These are phyloP conservation scores for Amazona vittata DNA, from an alignment of 2,113 vertebrate genomes.

Conservation along the genomic window DNA sequence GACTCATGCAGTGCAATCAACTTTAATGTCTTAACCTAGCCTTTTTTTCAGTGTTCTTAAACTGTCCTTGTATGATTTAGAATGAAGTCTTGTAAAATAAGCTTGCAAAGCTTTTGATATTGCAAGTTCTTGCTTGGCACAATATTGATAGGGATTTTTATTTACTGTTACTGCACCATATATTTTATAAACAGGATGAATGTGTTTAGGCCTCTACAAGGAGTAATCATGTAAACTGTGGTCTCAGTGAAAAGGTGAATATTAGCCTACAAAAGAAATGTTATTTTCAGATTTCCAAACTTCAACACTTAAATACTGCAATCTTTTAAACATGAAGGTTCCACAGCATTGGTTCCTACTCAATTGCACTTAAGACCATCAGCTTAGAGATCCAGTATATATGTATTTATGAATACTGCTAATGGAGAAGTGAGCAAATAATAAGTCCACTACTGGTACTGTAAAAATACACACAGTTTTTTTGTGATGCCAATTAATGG, in stretches of 20 bases:
- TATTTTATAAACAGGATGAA: background rate
- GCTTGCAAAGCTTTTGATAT: background rate
- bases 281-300: background rate
- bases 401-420: background rate
- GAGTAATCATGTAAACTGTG: background rate
- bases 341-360: background rate
- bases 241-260: background rate
- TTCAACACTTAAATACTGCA: fast-evolving
- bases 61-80: background rate
- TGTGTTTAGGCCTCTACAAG: background rate
- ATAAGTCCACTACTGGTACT: background rate
- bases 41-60: background rate
- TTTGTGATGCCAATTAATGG: background rate
- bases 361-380: background rate
- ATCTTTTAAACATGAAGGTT: background rate
- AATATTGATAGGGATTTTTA: background rate
- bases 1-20: background rate
- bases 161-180: background rate
- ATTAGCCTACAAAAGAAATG: background rate
- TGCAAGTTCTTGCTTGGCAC: background rate
- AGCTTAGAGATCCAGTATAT: background rate
- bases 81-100: background rate
- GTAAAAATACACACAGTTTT: background rate
- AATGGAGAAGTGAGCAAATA: background rate
- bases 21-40: background rate